Percentiles rank a stretch among this genome's conserved stretches.
Conservation (phyloP, 2,797 vertebrate genomes). For the Enteromius afrohamiltoni region DNA sequence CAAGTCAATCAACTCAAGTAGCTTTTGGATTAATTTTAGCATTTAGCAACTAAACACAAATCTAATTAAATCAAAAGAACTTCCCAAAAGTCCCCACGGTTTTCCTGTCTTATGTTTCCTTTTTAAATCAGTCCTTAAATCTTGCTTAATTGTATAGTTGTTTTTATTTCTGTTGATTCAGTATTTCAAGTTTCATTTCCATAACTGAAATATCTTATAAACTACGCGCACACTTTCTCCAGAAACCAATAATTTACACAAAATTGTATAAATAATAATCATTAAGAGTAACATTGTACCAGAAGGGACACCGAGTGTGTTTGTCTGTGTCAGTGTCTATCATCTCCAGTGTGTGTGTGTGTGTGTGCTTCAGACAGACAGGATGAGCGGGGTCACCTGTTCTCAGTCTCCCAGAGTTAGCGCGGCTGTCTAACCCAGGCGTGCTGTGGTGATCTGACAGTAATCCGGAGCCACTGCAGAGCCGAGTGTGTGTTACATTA, state of each 20-base stretch:
- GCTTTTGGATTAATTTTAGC: background rate
- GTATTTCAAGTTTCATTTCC: background rate
- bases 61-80: background rate
- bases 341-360: background rate
- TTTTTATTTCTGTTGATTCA: background rate
- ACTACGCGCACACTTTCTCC: background rate
- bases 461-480: conserved; percentile 76
- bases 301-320: background rate
- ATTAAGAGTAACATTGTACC: background rate
- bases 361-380: conserved; percentile 30
- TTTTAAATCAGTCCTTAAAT: background rate
- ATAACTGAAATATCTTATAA: background rate
- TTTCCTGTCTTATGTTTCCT: background rate
- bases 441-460: conserved; percentile 77
- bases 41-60: background rate
- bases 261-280: background rate
- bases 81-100: background rate
- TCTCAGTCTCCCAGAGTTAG: conserved; percentile 80
- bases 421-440: conserved; percentile 83
- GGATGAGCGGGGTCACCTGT: conserved; percentile 76
- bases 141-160: background rate
- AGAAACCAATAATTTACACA: background rate
- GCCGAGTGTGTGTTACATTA: conserved; percentile 78
- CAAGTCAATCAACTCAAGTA: background rate
- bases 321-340: background rate